A percentile compares a stretch with the other conserved stretches of the same genome.
Evolutionary conservation across 2,113 vertebrate species (phyloP).

Genomic region (Apteryx mantelli): DNA sequence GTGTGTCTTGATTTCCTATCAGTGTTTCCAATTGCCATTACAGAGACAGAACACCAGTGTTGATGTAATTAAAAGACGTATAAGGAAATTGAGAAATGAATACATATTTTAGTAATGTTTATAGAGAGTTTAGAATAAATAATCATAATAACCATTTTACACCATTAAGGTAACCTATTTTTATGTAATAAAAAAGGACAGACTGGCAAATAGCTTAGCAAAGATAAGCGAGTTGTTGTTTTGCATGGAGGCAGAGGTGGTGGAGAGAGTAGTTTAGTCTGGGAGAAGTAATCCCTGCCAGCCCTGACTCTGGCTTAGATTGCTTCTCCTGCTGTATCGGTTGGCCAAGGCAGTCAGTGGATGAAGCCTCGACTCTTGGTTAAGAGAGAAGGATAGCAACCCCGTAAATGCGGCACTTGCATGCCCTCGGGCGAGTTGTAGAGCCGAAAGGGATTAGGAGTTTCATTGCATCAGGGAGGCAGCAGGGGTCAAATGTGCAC

Average conservation of each 20-base stretch:
- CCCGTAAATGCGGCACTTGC: neutral
- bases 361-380: neutral
- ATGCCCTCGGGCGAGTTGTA: neutral
- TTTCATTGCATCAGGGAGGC: constrained; percentile 1
- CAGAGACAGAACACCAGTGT: neutral
- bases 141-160: neutral
- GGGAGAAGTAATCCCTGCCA: neutral
- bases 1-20: neutral
- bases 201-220: neutral
- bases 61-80: neutral
- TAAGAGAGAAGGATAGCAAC: neutral
- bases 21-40: neutral
- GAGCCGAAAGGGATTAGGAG: constrained; percentile 29
- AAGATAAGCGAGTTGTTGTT: neutral
- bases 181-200: neutral
- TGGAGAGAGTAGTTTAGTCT: neutral
- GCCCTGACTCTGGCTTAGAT: neutral
- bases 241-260: fast-evolving
- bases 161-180: neutral
- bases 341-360: neutral
- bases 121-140: neutral
- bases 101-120: neutral
- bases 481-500: constrained; percentile 45
- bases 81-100: neutral
- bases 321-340: neutral